Conservation (phyloP, 2,797 vertebrate genomes). For the Dermochelys coriacea region DNA sequence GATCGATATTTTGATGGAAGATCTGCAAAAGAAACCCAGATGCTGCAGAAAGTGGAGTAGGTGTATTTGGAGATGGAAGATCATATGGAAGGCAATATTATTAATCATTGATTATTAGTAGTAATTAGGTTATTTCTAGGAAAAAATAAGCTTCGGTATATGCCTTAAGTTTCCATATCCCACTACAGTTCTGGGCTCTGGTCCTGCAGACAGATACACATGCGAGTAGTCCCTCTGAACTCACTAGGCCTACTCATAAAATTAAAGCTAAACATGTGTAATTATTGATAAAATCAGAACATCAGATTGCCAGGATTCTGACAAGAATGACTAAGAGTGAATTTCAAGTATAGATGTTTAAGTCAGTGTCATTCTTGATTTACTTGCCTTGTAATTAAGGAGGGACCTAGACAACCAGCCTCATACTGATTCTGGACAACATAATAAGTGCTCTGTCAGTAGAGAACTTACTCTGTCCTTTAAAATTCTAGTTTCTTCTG, state of each 20-base stretch:
- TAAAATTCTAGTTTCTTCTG: background rate
- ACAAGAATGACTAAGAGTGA: background rate
- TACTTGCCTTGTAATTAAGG: background rate
- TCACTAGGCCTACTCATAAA: background rate
- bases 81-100: background rate
- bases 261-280: background rate
- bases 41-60: background rate
- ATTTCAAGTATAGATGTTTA: background rate
- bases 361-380: background rate
- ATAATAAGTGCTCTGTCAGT: background rate
- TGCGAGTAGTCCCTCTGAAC: background rate
- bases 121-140: background rate
- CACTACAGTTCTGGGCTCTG: background rate
- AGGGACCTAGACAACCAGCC: background rate
- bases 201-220: background rate
- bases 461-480: background rate
- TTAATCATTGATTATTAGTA: background rate
- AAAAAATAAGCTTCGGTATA: background rate
- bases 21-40: background rate
- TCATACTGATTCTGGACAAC: background rate
- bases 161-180: background rate
- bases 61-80: background rate
- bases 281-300: background rate
- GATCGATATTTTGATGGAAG: background rate
- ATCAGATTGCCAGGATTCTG: background rate